A percentile compares a stretch with the other conserved stretches of the same genome.
phyloP scores from a whole-genome alignment of 2,113 vertebrate species.

The Scatophagus argus region DNA sequence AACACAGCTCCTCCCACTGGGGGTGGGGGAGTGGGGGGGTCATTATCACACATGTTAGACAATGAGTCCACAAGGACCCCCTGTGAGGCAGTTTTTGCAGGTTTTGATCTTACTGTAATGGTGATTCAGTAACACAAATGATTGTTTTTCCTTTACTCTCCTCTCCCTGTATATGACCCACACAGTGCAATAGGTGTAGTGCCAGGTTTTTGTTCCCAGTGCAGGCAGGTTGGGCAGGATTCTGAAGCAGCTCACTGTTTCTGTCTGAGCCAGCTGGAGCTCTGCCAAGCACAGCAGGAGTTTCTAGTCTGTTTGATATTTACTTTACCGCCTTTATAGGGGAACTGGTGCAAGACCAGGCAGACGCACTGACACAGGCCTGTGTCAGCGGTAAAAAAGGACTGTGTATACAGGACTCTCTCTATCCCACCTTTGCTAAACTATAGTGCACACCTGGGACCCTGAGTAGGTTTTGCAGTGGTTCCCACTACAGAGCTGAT shows the following conservation, averaged over 20 bases:
- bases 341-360: conserved; percentile 75
- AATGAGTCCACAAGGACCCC: conserved; percentile 1
- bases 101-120: conserved; percentile 35
- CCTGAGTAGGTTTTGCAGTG: conserved; percentile 17
- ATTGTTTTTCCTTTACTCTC: conserved; percentile 7
- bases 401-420: conserved; percentile 42
- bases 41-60: conserved; percentile 13
- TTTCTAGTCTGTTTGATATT: conserved; percentile 85
- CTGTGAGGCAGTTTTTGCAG: background rate
- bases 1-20: background rate
- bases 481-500: conserved; percentile 16
- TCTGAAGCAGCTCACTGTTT: conserved; percentile 74
- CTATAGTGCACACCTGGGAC: conserved; percentile 40
- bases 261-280: conserved; percentile 79
- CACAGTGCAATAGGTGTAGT: conserved; percentile 30
- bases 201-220: conserved; percentile 77
- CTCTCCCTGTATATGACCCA: conserved; percentile 4
- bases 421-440: conserved; percentile 59
- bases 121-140: conserved; percentile 22
- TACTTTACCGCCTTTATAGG: conserved; percentile 82
- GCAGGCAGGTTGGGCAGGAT: conserved; percentile 77
- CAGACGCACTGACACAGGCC: conserved; percentile 74
- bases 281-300: conserved; percentile 81
- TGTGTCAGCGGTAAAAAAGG: conserved; percentile 67
- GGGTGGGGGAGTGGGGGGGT: background rate